Evolutionary conservation across 2,113 vertebrate genomes (phyloP).

Genomic region (Cephalopholis sonnerati): DNA sequence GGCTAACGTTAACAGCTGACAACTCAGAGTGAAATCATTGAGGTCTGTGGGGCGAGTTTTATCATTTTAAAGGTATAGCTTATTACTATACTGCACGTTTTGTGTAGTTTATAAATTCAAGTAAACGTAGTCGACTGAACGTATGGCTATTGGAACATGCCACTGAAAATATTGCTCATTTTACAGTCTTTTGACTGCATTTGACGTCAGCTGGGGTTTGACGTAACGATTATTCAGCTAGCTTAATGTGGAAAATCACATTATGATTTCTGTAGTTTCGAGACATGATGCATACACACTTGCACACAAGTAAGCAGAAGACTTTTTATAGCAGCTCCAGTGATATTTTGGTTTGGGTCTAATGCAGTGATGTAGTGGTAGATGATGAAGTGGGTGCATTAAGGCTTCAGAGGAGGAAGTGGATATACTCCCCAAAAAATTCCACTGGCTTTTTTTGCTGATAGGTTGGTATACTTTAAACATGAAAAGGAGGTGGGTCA

Average conservation of each 20-base stretch:
- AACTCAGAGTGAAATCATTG: slow-evolving; percentile 12
- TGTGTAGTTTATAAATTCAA: no score
- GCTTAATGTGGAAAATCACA: neutral
- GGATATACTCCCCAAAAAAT: no score
- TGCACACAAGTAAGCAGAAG: neutral
- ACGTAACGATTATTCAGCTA: slow-evolving; percentile 21
- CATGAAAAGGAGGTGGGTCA: no score
- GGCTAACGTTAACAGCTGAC: slow-evolving; percentile 78
- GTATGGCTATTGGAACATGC: neutral
- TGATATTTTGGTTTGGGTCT: neutral
- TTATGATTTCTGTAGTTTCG: neutral
- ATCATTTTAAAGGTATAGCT: accelerated
- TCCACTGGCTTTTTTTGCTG: no score
- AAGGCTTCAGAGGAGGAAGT: no score
- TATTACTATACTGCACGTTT: neutral
- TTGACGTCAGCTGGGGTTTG: slow-evolving; percentile 58
- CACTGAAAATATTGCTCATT: slow-evolving; percentile 5
- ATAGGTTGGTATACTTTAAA: no score
- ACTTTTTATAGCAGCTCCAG: neutral
- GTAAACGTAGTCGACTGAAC: neutral
- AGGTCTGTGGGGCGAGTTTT: neutral
- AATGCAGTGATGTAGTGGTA: no score
- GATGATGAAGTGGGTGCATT: no score
- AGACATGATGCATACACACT: neutral
- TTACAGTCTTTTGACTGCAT: neutral